Conservation (phyloP, 2,888 invertebrate genomes). For the Lypha dubia region DNA sequence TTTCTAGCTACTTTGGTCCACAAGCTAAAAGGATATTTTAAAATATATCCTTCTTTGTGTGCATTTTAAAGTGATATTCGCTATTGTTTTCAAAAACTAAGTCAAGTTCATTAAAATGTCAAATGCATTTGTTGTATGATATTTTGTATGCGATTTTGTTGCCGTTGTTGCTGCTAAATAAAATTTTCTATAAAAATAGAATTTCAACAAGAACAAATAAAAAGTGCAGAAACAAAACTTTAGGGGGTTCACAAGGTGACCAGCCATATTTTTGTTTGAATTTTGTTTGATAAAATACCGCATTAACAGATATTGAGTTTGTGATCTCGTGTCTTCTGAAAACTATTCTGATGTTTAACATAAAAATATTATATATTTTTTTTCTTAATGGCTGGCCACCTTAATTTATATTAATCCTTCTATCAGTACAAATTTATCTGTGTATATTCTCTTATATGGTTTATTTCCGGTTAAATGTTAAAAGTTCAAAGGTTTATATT, state of each 20-base stretch:
- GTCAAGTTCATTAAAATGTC: constrained; percentile 65
- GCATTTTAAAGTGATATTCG: background rate
- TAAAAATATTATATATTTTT: no score
- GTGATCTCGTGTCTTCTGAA: background rate
- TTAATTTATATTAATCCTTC: background rate
- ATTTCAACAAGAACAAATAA: background rate
- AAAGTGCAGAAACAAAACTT: background rate
- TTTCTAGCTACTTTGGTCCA: background rate
- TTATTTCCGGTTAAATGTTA: constrained; percentile 31
- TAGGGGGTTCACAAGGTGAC: constrained; percentile 4
- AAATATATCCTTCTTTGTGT: background rate
- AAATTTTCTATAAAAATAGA: constrained; percentile 42
- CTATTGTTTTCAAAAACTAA: constrained; percentile 26
- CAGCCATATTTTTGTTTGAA: background rate
- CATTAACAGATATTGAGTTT: no score
- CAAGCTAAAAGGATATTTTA: background rate
- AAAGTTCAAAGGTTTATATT: constrained; percentile 58
- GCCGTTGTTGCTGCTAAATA: constrained; percentile 40
- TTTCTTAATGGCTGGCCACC: constrained; percentile 1
- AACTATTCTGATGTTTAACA: background rate
- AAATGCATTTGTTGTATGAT: constrained; percentile 43
- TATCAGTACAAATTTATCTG: background rate
- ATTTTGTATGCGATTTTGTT: constrained; percentile 10
- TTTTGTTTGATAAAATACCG: no score
- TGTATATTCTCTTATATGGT: background rate